Base-by-base conservation (phyloP, 2,113 vertebrate genomes). In the Sminthopsis crassicaudata region DNA sequence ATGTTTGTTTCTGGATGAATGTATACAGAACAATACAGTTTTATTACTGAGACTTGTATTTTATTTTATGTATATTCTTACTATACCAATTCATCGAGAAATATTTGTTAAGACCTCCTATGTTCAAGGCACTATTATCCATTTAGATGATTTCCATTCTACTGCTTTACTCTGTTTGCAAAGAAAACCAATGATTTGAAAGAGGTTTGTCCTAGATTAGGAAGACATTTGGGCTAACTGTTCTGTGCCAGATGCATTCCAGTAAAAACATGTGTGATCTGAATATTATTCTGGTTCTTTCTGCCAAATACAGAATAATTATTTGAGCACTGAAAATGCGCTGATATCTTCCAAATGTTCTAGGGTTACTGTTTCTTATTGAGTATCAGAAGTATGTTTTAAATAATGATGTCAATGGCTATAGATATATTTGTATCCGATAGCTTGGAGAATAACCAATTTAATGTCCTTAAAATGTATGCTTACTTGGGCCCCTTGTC, bases 141-240 rank as follows among this genome's bases (percentile, higher is more conserved):
- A 1, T 36, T 42, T 46, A 53, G 30, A 67, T 46, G 36, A 90
- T 48, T 90, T 92, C 9, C 16, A 4, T 4, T 2, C 16, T 90
- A 84, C 95, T 94, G 91, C 67, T 92, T 91, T 94, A 36, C 67
- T 92, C 91, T 94, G 36, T 50, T 90, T 90, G 24, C 52, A 91
- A 54, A 94, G 88, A 90, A 93, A 91, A 55, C 84, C n/a, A 0
- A 60, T 51, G 92, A 95, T 48, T 0, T 23, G 27, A 97, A 57
- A 93, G 76, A 90, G 91, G 53, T 94, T 97, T 97, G 92, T 93
- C 96, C 53, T 90, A 94, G 95, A 91, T 92, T 8, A 93, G 89
- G 11, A 0, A 93, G 76, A 92, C 94, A 23, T n/a, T 46, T 54
- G 53, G 95, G 95, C 96, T 93, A 92, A 53, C 94, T 91, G 53